These are phyloP conservation scores for Echiichthys vipera DNA, from an alignment of 2,797 vertebrate genomes.

Conservation along the genomic window DNA sequence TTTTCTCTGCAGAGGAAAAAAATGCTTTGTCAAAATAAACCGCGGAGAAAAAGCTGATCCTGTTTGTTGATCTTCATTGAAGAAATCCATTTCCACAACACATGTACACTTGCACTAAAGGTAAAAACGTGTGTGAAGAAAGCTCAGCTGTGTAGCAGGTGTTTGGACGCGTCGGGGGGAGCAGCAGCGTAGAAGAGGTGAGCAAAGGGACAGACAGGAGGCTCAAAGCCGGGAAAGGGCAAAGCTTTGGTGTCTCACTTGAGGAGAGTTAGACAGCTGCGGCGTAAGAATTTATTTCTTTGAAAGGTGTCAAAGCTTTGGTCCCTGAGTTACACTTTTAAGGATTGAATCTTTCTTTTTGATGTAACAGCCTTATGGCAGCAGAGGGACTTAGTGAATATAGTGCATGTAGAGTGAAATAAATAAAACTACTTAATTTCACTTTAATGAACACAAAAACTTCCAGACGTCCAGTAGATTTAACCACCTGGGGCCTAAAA, in stretches of 20 bases:
- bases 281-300: slow-evolving; percentile 1
- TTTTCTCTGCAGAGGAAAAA: no score
- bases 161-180: not conserved
- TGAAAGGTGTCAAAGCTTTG: not conserved
- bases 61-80: no score
- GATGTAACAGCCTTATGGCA: not conserved
- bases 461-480: not conserved
- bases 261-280: not conserved
- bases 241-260: not conserved
- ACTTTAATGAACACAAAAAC: slow-evolving; percentile 1
- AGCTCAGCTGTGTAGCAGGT: slow-evolving; percentile 5
- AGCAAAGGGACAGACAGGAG: slow-evolving; percentile 5
- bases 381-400: not conserved
- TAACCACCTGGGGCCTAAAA: not conserved
- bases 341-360: no score
- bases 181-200: not conserved
- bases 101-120: not conserved
- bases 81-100: no score
- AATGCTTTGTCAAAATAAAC: no score
- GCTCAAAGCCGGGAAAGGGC: not conserved
- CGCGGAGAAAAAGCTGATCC: no score
- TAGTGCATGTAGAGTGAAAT: not conserved
- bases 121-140: not conserved
- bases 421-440: not conserved
- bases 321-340: not conserved